A percentile compares a stretch with the other conserved stretches of the same genome.
Evolutionary conservation across 37 sponge, comb jelly and placozoan genomes (phyloP).

Genomic region (Spongilla lacustris): DNA sequence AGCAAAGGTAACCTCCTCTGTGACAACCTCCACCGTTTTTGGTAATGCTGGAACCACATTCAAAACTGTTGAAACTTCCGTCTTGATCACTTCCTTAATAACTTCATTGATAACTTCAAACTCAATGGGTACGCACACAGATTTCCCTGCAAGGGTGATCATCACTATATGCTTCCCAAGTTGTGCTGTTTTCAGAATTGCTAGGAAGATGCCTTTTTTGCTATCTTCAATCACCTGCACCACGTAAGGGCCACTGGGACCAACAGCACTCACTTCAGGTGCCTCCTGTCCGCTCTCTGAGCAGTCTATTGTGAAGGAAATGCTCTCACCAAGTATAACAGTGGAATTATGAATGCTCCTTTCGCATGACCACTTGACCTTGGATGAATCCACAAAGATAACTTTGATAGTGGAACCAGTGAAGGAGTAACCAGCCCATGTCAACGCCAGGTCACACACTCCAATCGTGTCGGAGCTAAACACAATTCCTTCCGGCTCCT

Average conservation of each 20-base stretch:
- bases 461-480: constrained; percentile 24
- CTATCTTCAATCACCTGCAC: constrained; percentile 33
- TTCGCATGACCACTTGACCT: constrained; percentile 45
- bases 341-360: not conserved
- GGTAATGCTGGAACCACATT: constrained; percentile 33
- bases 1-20: constrained; percentile 66
- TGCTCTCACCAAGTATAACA: constrained; percentile 33
- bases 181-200: constrained; percentile 70
- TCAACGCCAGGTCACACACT: constrained; percentile 15
- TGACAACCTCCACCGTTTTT: constrained; percentile 34
- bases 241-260: constrained; percentile 37
- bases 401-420: constrained; percentile 19
- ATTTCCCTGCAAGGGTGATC: constrained; percentile 65
- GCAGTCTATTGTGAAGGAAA: constrained; percentile 24
- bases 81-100: constrained; percentile 68
- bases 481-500: constrained; percentile 6
- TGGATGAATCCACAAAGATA: constrained; percentile 52
- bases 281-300: constrained; percentile 45
- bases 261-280: constrained; percentile 59
- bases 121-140: constrained; percentile 54
- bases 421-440: constrained; percentile 64
- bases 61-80: constrained; percentile 47
- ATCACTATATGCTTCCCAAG: constrained; percentile 68
- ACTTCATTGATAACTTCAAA: constrained; percentile 57
- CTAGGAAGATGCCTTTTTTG: constrained; percentile 64